phyloP scores from a whole-genome alignment of 2,113 vertebrate genomes.

The Oophaga pumilio region DNA sequence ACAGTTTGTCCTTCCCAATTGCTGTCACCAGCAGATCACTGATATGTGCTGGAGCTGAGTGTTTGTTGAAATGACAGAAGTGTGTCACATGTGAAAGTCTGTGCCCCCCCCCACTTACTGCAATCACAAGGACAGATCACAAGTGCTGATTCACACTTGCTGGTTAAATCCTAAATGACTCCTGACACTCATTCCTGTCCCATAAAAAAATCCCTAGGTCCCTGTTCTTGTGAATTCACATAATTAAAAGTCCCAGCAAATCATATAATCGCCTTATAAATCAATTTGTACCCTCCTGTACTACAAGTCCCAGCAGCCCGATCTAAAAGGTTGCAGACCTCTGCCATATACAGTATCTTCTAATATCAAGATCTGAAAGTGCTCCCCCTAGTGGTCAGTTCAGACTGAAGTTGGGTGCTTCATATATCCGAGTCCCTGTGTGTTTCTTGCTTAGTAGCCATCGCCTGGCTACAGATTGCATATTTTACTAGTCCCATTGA shows the following conservation, averaged over 20 bases:
- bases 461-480: too few relatives aligned
- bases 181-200: background rate
- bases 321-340: background rate
- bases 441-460: too few relatives aligned
- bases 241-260: background rate
- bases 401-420: too few relatives aligned
- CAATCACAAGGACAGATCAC: background rate
- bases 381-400: background rate
- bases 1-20: slow-evolving; percentile 33
- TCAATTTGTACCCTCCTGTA: background rate
- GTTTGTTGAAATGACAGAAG: slow-evolving; percentile 49
- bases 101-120: background rate
- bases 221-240: background rate
- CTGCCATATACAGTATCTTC: background rate
- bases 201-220: background rate
- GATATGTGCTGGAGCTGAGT: slow-evolving; percentile 20
- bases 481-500: too few relatives aligned
- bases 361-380: background rate
- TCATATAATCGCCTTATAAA: too few relatives aligned
- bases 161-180: slow-evolving; percentile 16
- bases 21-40: slow-evolving; percentile 16
- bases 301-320: background rate
- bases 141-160: slow-evolving; percentile 1
- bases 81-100: slow-evolving; percentile 25
- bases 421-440: too few relatives aligned